These are phyloP conservation scores for Leptinotarsa tumamoca DNA, from an alignment of 2,888 invertebrate species.

Conservation along the genomic window DNA sequence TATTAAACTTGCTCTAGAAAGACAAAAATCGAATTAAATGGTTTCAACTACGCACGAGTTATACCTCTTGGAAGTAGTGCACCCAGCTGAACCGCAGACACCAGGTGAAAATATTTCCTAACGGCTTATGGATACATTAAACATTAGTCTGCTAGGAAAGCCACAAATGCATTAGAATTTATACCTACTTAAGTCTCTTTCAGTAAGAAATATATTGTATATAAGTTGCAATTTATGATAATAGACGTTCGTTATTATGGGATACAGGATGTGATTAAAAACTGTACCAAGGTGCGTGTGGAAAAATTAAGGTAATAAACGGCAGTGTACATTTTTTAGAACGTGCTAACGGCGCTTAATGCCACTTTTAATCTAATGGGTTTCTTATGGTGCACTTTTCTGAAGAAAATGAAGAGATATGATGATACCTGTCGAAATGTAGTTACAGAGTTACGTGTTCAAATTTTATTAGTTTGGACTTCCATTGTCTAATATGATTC, in stretches of 20 bases:
- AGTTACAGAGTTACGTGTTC: too few species aligned
- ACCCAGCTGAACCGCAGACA: constrained; percentile 24
- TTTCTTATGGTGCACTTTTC: background rate
- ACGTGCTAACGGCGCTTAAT: constrained; percentile 25
- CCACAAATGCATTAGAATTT: constrained; percentile 37
- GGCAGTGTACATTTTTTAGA: constrained; percentile 9
- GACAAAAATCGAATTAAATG: background rate
- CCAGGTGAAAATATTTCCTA: constrained; percentile 33
- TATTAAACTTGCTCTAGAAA: background rate
- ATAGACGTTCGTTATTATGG: constrained; percentile 37
- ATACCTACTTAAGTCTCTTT: constrained; percentile 35
- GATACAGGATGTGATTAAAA: constrained; percentile 37
- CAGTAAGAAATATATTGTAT: constrained; percentile 38
- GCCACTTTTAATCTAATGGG: constrained; percentile 1
- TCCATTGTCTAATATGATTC: too few species aligned
- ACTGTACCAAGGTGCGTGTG: constrained; percentile 22
- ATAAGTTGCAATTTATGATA: constrained; percentile 47
- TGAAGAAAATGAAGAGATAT: background rate
- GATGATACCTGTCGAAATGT: background rate
- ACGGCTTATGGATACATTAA: constrained; percentile 38
- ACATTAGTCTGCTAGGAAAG: constrained; percentile 37
- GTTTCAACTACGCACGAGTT: background rate
- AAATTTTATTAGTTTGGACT: too few species aligned
- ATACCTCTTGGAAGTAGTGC: constrained; percentile 5
- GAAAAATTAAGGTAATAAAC: constrained; percentile 24